Conservation (phyloP, 2,888 invertebrate genomes). For the Thysanoteuthis rhombus region DNA sequence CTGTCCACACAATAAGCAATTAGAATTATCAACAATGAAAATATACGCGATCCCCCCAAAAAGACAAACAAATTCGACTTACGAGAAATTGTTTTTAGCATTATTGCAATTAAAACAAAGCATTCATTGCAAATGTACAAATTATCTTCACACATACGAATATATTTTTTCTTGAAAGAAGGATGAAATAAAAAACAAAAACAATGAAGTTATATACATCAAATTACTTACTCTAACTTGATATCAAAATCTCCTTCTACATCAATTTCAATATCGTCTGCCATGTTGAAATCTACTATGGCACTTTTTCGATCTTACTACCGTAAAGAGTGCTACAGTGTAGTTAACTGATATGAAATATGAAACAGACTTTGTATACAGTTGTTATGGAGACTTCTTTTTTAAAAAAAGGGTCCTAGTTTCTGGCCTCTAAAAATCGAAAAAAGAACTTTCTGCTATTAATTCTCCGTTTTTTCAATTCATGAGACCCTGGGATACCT, state of each 20-base stretch:
- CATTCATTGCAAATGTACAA: neutral
- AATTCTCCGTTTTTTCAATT: no score
- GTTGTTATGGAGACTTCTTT: no score
- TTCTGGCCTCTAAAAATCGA: no score
- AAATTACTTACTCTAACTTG: slow-evolving; percentile 71
- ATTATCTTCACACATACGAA: neutral
- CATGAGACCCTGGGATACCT: no score
- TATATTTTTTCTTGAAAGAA: neutral
- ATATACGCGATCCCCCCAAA: neutral
- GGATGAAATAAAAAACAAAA: neutral
- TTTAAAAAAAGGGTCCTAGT: no score
- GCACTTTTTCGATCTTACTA: neutral
- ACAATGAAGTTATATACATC: neutral
- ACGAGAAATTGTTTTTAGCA: neutral
- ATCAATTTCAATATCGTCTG: slow-evolving; percentile 78
- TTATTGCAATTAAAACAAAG: neutral
- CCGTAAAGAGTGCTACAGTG: neutral
- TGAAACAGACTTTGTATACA: no score
- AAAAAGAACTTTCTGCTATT: no score
- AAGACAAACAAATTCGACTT: neutral
- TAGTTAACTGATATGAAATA: no score
- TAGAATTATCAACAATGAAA: neutral
- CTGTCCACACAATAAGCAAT: neutral
- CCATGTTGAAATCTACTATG: slow-evolving; percentile 70
- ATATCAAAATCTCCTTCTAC: slow-evolving; percentile 78